Evolutionary conservation across 2,113 vertebrate species (phyloP).

Genomic region (Saguinus midas): DNA sequence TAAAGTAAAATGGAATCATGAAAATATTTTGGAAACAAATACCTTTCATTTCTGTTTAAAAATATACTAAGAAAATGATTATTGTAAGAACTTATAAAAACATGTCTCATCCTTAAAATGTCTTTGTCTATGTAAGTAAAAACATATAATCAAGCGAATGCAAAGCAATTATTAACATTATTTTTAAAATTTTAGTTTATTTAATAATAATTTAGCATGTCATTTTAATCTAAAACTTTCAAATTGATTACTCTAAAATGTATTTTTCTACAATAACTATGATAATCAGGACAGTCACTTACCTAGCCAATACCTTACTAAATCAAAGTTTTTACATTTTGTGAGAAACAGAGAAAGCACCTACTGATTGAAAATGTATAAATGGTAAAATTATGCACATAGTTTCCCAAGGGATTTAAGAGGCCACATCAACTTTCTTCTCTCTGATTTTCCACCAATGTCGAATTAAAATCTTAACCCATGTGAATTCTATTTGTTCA

Average conservation of each 20-base stretch:
- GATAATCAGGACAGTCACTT: not conserved
- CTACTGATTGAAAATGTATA: not conserved
- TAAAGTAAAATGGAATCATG: not conserved
- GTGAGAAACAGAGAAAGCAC: not conserved
- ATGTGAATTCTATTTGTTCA: not conserved
- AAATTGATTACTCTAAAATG: not conserved
- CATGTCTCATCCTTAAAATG: not conserved
- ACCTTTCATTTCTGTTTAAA: not conserved
- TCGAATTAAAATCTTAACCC: not conserved
- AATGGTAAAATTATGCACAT: not conserved
- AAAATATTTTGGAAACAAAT: not conserved
- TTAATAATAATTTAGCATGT: not conserved
- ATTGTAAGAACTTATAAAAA: not conserved
- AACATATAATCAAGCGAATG: constrained; percentile 1
- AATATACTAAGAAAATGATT: not conserved
- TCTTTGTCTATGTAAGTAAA: not conserved
- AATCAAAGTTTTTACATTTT: not conserved
- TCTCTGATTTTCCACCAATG: not conserved
- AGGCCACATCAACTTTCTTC: not conserved
- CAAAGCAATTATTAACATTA: not conserved
- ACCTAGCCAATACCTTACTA: not conserved
- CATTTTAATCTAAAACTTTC: not conserved
- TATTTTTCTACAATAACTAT: not conserved
- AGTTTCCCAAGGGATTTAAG: not conserved
- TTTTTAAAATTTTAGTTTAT: constrained; percentile 12